Evolutionary conservation across 2,797 vertebrate species (phyloP).

Genomic region (Tenualosa thibaudeaui): DNA sequence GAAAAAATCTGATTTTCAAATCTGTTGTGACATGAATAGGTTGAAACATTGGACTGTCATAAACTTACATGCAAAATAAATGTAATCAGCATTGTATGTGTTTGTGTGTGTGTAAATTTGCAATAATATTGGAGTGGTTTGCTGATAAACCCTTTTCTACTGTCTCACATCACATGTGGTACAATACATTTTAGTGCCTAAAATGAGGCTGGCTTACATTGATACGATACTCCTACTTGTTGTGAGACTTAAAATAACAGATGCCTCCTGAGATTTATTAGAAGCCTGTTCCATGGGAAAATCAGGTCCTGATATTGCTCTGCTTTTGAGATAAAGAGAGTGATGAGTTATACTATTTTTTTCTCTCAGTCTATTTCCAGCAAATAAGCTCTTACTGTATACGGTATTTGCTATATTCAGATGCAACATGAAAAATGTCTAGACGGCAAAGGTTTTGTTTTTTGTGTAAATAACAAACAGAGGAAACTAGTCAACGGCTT

Average conservation of each 20-base stretch:
- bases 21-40: too few species aligned
- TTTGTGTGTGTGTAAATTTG: background rate
- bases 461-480: constrained; percentile 8
- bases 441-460: background rate
- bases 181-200: background rate
- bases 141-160: background rate
- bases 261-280: background rate
- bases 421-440: background rate
- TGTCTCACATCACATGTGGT: background rate
- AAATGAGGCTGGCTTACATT: background rate
- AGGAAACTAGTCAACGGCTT: background rate
- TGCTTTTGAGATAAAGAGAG: background rate
- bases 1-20: too few species aligned
- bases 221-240: background rate
- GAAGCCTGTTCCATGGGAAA: background rate
- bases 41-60: too few species aligned
- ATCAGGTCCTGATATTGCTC: background rate
- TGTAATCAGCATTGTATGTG: background rate
- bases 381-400: background rate
- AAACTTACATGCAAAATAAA: background rate
- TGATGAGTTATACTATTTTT: background rate
- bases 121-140: background rate
- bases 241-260: background rate
- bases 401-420: background rate
- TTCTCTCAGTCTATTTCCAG: background rate